phyloP scores from a whole-genome alignment of 2,113 vertebrate species.

The Dissostichus mawsoni region DNA sequence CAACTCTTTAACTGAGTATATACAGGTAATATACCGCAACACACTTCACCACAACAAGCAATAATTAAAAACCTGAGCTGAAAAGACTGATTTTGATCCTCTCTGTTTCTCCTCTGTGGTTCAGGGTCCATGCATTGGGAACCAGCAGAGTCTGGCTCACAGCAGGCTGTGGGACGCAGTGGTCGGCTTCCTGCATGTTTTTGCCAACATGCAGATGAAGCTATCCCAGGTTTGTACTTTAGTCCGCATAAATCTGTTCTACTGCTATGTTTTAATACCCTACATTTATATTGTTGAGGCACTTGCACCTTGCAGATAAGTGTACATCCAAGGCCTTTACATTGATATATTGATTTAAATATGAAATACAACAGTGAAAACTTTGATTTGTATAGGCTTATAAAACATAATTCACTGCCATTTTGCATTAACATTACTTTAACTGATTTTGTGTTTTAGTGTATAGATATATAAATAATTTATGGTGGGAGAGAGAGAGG shows the following conservation, averaged over 20 bases:
- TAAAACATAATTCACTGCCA: no score
- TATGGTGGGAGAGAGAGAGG: background rate
- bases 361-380: no score
- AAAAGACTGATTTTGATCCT: background rate
- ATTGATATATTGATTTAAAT: no score
- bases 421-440: no score
- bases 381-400: no score
- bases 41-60: background rate
- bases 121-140: conserved; percentile 95
- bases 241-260: background rate
- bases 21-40: conserved; percentile 87
- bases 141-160: conserved; percentile 97
- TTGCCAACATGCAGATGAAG: conserved; percentile 99
- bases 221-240: conserved; percentile 91
- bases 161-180: conserved; percentile 97
- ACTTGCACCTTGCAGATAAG: no score
- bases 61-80: background rate
- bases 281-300: no score
- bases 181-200: conserved; percentile 97
- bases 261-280: background rate
- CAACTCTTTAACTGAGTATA: conserved; percentile 98
- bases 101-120: background rate
- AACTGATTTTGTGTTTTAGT: background rate
- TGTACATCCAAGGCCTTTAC: no score
- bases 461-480: background rate